These are phyloP conservation scores for Papilio elwesi DNA, from an alignment of 2,888 invertebrate species.

Conservation along the genomic window DNA sequence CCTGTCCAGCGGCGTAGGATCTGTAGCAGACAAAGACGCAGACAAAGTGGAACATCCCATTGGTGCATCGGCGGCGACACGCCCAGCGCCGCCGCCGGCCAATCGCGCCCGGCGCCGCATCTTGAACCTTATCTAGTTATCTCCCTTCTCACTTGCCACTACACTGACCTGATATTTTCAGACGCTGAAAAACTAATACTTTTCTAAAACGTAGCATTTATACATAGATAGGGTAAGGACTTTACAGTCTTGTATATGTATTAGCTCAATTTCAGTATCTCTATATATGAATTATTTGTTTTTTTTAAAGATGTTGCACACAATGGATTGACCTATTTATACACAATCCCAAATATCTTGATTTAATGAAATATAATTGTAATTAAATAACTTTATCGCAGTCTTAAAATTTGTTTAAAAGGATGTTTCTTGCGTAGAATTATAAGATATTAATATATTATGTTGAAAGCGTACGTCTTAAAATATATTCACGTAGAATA, in stretches of 20 bases:
- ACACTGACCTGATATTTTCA: slow-evolving; percentile 70
- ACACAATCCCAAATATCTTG: no score
- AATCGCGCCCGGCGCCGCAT: slow-evolving; percentile 77
- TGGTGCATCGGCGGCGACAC: slow-evolving; percentile 84
- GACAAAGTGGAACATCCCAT: slow-evolving; percentile 83
- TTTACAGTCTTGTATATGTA: background rate
- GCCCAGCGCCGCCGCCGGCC: slow-evolving; percentile 70
- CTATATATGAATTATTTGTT: no score
- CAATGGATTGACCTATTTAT: no score
- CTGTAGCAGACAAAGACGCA: slow-evolving; percentile 84
- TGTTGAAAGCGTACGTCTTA: no score
- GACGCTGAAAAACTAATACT: slow-evolving; percentile 50
- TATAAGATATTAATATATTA: no score
- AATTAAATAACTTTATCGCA: no score
- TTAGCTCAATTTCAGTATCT: background rate
- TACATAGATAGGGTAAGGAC: background rate
- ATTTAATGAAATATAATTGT: no score
- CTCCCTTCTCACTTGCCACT: slow-evolving; percentile 77
- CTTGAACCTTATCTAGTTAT: slow-evolving; percentile 84
- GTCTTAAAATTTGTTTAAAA: no score
- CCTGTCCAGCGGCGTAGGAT: slow-evolving; percentile 63
- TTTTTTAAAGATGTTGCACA: no score
- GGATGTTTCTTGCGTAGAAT: no score
- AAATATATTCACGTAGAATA: no score
- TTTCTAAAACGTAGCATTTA: background rate